Conservation (phyloP, 2,113 vertebrate genomes). For the Bubo bubo region DNA sequence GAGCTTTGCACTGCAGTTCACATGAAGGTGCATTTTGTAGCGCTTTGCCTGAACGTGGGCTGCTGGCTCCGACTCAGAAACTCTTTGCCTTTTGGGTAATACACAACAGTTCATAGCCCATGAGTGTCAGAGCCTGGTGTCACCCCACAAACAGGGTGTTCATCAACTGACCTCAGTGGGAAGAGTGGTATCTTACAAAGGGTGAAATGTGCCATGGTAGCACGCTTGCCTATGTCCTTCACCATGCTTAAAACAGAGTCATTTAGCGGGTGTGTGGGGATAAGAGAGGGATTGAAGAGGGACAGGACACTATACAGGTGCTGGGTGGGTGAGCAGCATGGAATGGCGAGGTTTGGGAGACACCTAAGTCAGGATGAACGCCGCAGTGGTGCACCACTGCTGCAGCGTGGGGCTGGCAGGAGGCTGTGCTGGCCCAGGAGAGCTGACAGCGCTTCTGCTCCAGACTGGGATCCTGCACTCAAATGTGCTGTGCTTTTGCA, state of each 20-base stretch:
- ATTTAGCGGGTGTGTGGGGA: not conserved
- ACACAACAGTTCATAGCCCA: not conserved
- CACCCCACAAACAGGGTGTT: not conserved
- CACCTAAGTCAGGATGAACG: not conserved
- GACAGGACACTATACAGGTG: not conserved
- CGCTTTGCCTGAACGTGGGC: not conserved
- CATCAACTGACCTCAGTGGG: rapidly evolving
- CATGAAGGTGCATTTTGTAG: not conserved
- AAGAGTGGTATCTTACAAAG: rapidly evolving
- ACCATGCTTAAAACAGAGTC: not conserved
- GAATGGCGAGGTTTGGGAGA: not conserved
- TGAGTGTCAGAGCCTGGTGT: not conserved
- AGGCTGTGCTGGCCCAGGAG: not conserved
- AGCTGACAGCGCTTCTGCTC: not conserved
- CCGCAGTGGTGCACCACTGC: not conserved
- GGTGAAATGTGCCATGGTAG: not conserved
- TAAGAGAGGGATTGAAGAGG: not conserved
- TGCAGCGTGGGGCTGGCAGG: not conserved
- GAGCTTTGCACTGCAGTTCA: constrained; percentile 3
- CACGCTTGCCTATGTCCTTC: rapidly evolving
- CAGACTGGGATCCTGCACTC: not conserved
- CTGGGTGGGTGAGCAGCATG: rapidly evolving
- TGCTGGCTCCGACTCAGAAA: not conserved
- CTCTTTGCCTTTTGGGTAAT: not conserved
- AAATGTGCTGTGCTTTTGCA: not conserved